Evolutionary conservation across 2,888 invertebrate species (phyloP), one percentile per base, ranked within the genome.

Genomic region (Andrena dorsata): DNA sequence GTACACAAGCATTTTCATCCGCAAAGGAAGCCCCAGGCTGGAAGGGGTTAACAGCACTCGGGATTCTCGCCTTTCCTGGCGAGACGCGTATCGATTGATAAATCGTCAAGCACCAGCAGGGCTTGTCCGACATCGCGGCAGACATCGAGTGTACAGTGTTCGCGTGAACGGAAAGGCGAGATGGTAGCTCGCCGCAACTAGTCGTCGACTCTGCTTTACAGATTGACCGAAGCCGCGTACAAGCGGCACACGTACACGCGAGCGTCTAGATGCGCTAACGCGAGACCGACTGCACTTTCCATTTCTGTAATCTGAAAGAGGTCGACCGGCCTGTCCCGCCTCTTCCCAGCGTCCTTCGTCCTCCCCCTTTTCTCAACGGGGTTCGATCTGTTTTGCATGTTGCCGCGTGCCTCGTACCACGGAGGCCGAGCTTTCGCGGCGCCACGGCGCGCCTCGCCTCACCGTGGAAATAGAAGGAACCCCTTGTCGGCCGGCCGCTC

Each of bases 261-360:
- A 30, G 35, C 8, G 66, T 66, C 61, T 77, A 71, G 83, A 86
- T 80, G 84, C 86, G 86, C 86, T 80, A 87, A 89, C 85, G 83
- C 82, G 66, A 71, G 72, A 74, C 51, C 58, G 68, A 80, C 77
- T 84, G 87, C 87, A 91, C 91, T 90, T 91, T 91, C 90, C 89
- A 90, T 92, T 90, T 91, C 90, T 90, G 83, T 87, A 83, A 90
- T 90, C 85, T 87, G 85, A 83, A 89, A 87, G 86, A 89, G 85
- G 60, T 82, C 76, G 72, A 76, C 81, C 74, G 60, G 66, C 71
- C 61, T 41, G 69, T 72, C 65, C 23, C 66, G 41, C 69, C 66
- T 76, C 73, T 41, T 16, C 20, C 49, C 64, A 30, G 47, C 72
- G 49, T 68, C 61, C 51, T 28, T 61, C 49, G n/a, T 66, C 28